These are phyloP conservation scores for Seriola aureovittata DNA, from an alignment of 2,113 vertebrate genomes.

Conservation along the genomic window DNA sequence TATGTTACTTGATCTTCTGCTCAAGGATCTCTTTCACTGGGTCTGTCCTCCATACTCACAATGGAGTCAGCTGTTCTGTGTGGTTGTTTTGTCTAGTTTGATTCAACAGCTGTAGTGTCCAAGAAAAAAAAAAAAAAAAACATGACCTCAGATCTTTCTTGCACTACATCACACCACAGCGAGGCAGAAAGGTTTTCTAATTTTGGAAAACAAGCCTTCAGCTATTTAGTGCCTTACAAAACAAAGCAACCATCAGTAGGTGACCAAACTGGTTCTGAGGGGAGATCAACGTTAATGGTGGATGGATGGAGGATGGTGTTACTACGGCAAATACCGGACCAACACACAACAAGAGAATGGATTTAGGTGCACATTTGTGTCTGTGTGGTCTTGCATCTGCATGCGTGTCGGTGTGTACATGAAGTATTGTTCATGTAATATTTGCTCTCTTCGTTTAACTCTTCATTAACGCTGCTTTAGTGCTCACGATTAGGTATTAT, in stretches of 20 bases:
- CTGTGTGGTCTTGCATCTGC: slow-evolving; percentile 30
- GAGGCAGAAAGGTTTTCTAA: slow-evolving; percentile 19
- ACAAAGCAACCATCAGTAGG: slow-evolving; percentile 6
- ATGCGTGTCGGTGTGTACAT: slow-evolving; percentile 24
- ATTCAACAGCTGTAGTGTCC: slow-evolving; percentile 17
- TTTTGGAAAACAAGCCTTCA: slow-evolving; percentile 14
- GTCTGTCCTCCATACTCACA: not conserved
- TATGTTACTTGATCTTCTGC: not conserved
- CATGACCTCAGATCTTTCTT: slow-evolving; percentile 29
- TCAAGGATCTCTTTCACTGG: not conserved
- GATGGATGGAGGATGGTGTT: slow-evolving; percentile 78
- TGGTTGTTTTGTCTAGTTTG: slow-evolving; percentile 3
- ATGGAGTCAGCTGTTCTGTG: slow-evolving; percentile 1
- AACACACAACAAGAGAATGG: slow-evolving; percentile 69
- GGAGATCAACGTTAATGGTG: slow-evolving; percentile 80
- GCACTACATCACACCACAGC: slow-evolving; percentile 10
- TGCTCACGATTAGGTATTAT: not conserved
- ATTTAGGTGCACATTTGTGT: slow-evolving; percentile 44
- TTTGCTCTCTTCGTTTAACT: slow-evolving; percentile 10
- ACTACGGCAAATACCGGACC: slow-evolving; percentile 64
- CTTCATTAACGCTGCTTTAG: slow-evolving; percentile 5
- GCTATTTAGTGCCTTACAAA: slow-evolving; percentile 15
- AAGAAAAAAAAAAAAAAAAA: not conserved
- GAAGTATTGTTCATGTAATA: not conserved
- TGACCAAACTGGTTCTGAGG: slow-evolving; percentile 60